A percentile compares a stretch with the other conserved stretches of the same genome.
Conservation (phyloP, 2,888 invertebrate genomes). For the Zygaena filipendulae region DNA sequence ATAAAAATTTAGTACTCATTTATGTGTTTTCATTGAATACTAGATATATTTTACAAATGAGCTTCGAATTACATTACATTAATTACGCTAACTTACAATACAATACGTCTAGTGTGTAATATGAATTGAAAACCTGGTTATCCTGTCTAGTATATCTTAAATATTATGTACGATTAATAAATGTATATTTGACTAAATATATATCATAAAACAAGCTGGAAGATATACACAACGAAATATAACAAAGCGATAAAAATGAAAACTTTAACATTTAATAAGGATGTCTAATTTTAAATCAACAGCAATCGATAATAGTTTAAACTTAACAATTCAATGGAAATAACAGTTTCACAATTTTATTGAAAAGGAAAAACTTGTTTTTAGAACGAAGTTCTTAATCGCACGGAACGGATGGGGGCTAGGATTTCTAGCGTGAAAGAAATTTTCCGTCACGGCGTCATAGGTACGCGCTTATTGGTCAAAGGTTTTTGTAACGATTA, state of each 20-base stretch:
- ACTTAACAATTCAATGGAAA: conserved; percentile 43
- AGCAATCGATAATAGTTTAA: conserved; percentile 57
- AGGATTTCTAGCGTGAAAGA: too few relatives aligned
- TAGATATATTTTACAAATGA: conserved; percentile 32
- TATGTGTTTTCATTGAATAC: too few relatives aligned
- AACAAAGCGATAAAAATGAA: conserved; percentile 42
- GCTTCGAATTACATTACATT: conserved; percentile 59
- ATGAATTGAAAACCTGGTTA: conserved; percentile 67
- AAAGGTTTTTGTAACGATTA: too few relatives aligned
- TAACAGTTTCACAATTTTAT: too few relatives aligned
- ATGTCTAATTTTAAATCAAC: conserved; percentile 62
- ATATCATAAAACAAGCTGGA: conserved; percentile 41
- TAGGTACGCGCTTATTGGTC: too few relatives aligned
- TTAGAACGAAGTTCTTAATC: too few relatives aligned
- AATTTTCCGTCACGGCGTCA: too few relatives aligned
- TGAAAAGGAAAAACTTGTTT: too few relatives aligned
- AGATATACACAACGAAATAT: conserved; percentile 40
- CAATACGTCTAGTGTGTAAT: conserved; percentile 46
- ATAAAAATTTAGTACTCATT: too few relatives aligned
- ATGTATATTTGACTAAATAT: conserved; percentile 62
- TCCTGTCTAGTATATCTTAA: conserved; percentile 64
- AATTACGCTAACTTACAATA: conserved; percentile 54
- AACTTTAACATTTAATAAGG: conserved; percentile 57
- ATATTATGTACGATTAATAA: conserved; percentile 45
- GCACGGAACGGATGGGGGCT: too few relatives aligned